These are phyloP conservation scores for Elanus axillaris DNA, from an alignment of 2,113 vertebrate species.

Conservation along the genomic window DNA sequence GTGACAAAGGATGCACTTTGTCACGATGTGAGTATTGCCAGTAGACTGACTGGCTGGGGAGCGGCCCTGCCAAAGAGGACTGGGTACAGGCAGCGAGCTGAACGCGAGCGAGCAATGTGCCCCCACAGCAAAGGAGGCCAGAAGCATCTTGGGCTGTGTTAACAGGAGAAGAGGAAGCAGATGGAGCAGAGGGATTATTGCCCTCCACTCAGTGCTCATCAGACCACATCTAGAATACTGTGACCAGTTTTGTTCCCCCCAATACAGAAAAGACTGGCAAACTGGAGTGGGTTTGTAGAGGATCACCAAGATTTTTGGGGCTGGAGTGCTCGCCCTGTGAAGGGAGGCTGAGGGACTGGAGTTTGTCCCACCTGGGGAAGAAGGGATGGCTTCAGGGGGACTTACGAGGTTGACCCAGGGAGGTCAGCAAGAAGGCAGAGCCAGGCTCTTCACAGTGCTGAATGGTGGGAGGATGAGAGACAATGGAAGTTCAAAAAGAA, in stretches of 20 bases:
- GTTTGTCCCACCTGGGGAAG: neutral
- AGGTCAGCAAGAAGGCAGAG: neutral
- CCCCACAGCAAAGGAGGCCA: neutral
- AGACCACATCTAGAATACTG: neutral
- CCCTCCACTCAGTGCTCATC: neutral
- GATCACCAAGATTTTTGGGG: neutral
- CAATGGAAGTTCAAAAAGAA: neutral
- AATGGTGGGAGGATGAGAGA: neutral
- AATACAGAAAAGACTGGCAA: neutral
- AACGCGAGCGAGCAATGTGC: neutral
- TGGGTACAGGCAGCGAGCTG: neutral
- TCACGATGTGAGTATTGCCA: neutral
- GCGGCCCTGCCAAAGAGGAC: neutral
- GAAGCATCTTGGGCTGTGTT: neutral
- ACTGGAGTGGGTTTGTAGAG: neutral
- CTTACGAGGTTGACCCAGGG: neutral
- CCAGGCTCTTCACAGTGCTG: neutral
- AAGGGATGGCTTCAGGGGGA: neutral
- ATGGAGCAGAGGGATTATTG: neutral
- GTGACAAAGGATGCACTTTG: neutral
- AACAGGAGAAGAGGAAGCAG: neutral
- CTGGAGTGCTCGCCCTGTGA: neutral
- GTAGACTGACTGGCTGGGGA: neutral
- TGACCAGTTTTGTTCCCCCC: neutral
- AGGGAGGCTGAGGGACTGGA: neutral